Evolutionary conservation across 2,113 vertebrate genomes (phyloP).

Genomic region (Gasterosteus aculeatus): DNA sequence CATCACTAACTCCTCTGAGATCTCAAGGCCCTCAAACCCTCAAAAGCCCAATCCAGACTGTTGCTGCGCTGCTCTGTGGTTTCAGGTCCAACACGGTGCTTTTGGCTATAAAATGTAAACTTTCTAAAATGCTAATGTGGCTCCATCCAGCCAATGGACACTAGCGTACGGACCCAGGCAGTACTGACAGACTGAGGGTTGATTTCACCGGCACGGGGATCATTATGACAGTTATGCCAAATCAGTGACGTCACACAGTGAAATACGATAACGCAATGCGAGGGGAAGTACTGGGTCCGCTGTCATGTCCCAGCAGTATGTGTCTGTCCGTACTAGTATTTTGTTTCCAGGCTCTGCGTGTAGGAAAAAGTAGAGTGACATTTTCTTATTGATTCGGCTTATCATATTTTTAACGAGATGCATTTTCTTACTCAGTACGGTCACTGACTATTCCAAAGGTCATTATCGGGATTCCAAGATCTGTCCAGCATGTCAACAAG

Average conservation of each 20-base stretch:
- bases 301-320: background rate
- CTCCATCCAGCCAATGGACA: background rate
- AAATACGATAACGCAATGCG: background rate
- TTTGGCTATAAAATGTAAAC: background rate
- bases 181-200: background rate
- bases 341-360: background rate
- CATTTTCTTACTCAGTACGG: background rate
- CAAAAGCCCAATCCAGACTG: background rate
- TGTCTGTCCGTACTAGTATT: background rate
- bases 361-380: background rate
- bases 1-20: background rate
- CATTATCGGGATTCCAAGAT: background rate
- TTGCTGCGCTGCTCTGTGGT: background rate
- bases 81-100: background rate
- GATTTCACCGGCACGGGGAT: too few relatives aligned
- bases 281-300: background rate
- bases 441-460: background rate
- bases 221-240: too few relatives aligned
- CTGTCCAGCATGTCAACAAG: background rate
- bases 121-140: background rate
- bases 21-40: background rate
- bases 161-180: background rate
- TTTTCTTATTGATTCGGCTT: background rate
- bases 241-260: too few relatives aligned
- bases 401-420: background rate